Evolutionary conservation across 2,888 invertebrate genomes (phyloP), one percentile per base, ranked within the genome.

Genomic region (Noctua comes): DNA sequence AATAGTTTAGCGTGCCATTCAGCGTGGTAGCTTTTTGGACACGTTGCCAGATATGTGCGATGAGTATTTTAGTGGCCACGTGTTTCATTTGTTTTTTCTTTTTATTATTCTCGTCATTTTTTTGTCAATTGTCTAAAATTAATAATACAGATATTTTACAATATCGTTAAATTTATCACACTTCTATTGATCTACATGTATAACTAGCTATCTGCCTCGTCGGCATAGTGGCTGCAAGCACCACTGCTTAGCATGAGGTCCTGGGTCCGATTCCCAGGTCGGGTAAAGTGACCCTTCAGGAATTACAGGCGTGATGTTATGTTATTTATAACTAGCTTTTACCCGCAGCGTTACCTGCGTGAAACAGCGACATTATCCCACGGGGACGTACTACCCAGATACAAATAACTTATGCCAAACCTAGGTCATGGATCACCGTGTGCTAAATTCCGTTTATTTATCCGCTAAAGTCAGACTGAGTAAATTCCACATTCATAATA

Each of bases 1-100:
- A 62, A 71, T 71, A 82, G 76, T 76, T 76, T 5, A 43, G 54
- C 31, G 24, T 66, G 66, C 18, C 27, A 62, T 46, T 48, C 69
- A 70, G 76, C 10, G 66, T 68, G 70, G 64, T 46, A 31, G 18
- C 18, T 48, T 80, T 80, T 70, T 68, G 27, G 46, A 6, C 59
- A 80, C 27, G 43, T 74, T 80, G 51, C 21, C 27, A 27, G 18
- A 18, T 65, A 51, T 31, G 3, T 0, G 7, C 5, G 18, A 57
- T 46, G 43, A 18, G 21, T 68, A 73, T 62, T 73, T 72, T 46
- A 1, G 43, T 27, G 16, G 0, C n/a, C 51, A 51, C 43, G 11
- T 68, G 72, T 65, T 46, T 5, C 1, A 24, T 27, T 31, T 21
- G 46, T 31, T 27, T 43, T n/a, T 43, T 64, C 10, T 31, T n/a